phyloP scores from a whole-genome alignment of 2,113 vertebrate genomes.

The Paradoxurus hermaphroditus region DNA sequence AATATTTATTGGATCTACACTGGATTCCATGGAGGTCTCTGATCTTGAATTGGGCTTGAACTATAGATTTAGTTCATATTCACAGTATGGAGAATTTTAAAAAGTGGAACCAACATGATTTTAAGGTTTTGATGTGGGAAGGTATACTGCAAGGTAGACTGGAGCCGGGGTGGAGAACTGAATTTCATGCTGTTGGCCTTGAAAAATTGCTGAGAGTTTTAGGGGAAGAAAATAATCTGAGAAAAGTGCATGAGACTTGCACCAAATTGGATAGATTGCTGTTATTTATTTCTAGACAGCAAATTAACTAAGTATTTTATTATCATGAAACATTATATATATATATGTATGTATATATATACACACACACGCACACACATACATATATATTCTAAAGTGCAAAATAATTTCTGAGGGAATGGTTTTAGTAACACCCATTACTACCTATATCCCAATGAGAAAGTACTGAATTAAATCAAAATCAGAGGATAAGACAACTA shows the following conservation, averaged over 20 bases:
- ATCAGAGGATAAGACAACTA: neutral
- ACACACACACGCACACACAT: no score
- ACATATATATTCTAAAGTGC: neutral
- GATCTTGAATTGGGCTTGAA: neutral
- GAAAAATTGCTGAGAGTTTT: neutral
- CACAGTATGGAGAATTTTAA: neutral
- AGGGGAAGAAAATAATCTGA: neutral
- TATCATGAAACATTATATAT: neutral
- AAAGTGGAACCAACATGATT: neutral
- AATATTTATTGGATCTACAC: neutral
- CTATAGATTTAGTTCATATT: neutral
- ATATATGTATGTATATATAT: neutral
- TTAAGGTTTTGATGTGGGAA: neutral
- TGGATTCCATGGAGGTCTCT: neutral
- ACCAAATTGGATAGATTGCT: neutral
- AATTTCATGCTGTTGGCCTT: neutral
- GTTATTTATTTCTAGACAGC: slow-evolving; percentile 22
- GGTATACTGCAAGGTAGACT: neutral
- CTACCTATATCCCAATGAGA: neutral
- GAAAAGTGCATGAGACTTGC: neutral
- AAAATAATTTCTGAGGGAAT: neutral
- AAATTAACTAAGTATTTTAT: neutral
- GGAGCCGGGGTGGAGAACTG: neutral
- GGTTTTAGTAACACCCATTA: neutral
- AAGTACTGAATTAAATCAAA: neutral